Percentiles rank a stretch among this genome's conserved stretches.
phyloP scores from a whole-genome alignment of 1,140 invertebrate genomes.

The Octopus sinensis region DNA sequence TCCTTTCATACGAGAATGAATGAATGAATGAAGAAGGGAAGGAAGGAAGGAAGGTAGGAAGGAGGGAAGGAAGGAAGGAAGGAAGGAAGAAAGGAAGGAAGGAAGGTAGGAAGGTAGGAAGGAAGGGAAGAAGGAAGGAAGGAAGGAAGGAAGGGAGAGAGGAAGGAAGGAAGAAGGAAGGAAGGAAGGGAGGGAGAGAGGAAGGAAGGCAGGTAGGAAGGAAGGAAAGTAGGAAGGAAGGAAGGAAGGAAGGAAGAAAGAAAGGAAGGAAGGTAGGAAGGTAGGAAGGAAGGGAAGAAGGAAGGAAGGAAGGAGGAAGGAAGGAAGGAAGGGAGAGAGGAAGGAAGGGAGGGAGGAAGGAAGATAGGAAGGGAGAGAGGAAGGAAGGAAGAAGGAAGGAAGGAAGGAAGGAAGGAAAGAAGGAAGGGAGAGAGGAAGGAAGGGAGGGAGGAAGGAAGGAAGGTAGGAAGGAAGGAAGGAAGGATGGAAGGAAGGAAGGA shows the following conservation, averaged over 20 bases:
- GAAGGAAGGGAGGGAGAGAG: neutral
- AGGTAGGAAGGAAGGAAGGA: too few relatives aligned
- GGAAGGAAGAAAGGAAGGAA: slow-evolving; percentile 4
- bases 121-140: slow-evolving; percentile 11
- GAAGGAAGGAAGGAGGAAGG: neutral
- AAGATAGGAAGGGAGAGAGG: neutral
- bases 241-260: slow-evolving; percentile 66
- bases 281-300: neutral
- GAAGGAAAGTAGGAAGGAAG: slow-evolving; percentile 56
- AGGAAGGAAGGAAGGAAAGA: neutral
- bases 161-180: slow-evolving; percentile 5
- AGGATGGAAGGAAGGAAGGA: too few relatives aligned
- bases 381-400: slow-evolving; percentile 3
- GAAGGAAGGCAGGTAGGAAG: neutral
- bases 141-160: neutral
- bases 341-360: neutral
- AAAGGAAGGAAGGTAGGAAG: slow-evolving; percentile 55
- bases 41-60: slow-evolving; percentile 13
- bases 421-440: neutral
- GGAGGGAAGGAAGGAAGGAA: slow-evolving; percentile 4
- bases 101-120: too few relatives aligned
- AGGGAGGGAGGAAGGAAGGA: too few relatives aligned
- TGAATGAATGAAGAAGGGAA: slow-evolving; percentile 16
- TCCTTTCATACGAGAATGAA: neutral
- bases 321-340: neutral